A percentile compares a stretch with the other conserved stretches of the same genome.
Conservation (phyloP, 1,140 invertebrate species). For the Dermatophagoides farinae region DNA sequence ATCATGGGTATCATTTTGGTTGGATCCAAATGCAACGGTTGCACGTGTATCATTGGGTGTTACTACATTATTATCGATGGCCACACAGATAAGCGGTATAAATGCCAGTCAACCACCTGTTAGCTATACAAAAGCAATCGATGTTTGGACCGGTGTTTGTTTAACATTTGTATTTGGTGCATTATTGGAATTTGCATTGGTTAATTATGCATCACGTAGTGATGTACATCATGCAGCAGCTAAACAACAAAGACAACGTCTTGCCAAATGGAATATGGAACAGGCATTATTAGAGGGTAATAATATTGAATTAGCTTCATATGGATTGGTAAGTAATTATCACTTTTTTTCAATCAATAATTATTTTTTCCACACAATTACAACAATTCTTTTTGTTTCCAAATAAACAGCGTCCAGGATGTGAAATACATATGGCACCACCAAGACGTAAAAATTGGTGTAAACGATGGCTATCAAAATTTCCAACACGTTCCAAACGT, state of each 20-base stretch:
- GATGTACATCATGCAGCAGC: constrained; percentile 71
- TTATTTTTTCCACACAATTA: too few species aligned
- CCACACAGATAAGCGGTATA: constrained; percentile 46
- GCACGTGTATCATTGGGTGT: constrained; percentile 29
- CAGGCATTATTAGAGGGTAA: background rate
- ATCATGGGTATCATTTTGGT: constrained; percentile 36
- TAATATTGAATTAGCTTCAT: background rate
- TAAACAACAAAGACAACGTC: constrained; percentile 48
- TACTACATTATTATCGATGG: constrained; percentile 35
- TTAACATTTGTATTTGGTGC: constrained; percentile 90
- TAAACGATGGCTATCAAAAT: constrained; percentile 78
- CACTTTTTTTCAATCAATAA: too few species aligned
- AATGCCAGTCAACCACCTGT: constrained; percentile 89
- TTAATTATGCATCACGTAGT: constrained; percentile 85
- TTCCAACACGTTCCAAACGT: constrained; percentile 69
- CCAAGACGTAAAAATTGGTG: constrained; percentile 48
- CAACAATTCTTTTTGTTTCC: background rate
- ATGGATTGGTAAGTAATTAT: constrained; percentile 4
- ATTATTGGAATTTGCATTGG: constrained; percentile 79
- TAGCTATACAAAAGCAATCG: constrained; percentile 89
- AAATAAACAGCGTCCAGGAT: constrained; percentile 1
- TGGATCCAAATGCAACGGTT: constrained; percentile 31
- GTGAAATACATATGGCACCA: constrained; percentile 14
- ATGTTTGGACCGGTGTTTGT: constrained; percentile 93
- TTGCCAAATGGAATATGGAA: constrained; percentile 10